A percentile compares a stretch with the other conserved stretches of the same genome.
These are phyloP conservation scores for Toxotes chatareus DNA, from an alignment of 2,113 vertebrate genomes.

Conservation along the genomic window DNA sequence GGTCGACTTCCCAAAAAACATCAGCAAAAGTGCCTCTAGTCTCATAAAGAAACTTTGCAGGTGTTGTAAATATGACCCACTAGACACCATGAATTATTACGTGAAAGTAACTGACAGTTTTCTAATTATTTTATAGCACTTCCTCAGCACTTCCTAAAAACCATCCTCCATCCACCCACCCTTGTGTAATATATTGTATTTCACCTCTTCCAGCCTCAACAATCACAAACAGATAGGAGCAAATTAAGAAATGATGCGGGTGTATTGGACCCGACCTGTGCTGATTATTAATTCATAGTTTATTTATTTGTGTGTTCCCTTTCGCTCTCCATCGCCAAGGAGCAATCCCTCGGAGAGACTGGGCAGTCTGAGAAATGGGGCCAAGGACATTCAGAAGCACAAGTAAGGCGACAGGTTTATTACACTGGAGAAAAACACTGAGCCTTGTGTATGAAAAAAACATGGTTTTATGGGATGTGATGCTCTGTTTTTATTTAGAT, in stretches of 20 bases:
- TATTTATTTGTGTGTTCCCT: conserved; percentile 41
- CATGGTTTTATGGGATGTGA: conserved; percentile 13
- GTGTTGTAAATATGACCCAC: conserved; percentile 55
- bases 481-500: conserved; percentile 69
- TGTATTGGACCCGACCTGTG: not conserved
- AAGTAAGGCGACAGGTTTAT: conserved; percentile 74
- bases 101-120: conserved; percentile 7
- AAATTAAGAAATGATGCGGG: conserved; percentile 1
- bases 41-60: conserved; percentile 86
- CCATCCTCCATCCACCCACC: not conserved
- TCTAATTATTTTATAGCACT: conserved; percentile 2
- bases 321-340: conserved; percentile 69
- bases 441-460: conserved; percentile 2
- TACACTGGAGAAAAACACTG: conserved; percentile 5
- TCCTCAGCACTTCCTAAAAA: not conserved
- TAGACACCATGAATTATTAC: conserved; percentile 8
- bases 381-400: conserved; percentile 85
- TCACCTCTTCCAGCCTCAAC: not conserved
- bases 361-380: conserved; percentile 78
- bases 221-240: conserved; percentile 6
- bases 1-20: conserved; percentile 81
- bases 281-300: conserved; percentile 37
- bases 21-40: conserved; percentile 77
- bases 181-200: not conserved
- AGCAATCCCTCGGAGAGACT: conserved; percentile 83